A percentile compares a stretch with the other conserved stretches of the same genome.
Conservation (phyloP, 2,888 invertebrate genomes). For the Conops quadrifasciatus region DNA sequence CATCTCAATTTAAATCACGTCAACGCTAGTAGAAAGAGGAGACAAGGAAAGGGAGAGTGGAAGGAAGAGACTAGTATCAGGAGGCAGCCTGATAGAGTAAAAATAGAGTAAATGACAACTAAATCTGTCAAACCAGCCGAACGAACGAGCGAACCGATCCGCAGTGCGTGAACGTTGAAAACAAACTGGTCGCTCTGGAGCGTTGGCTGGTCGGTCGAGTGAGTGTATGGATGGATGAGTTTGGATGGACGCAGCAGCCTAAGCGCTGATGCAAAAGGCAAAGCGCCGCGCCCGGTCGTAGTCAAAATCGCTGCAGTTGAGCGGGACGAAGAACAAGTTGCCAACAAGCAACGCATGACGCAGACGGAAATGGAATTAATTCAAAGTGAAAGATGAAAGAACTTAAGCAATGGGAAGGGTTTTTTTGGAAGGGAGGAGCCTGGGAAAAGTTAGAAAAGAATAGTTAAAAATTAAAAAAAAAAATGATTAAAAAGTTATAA, state of each 20-base stretch:
- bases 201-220: background rate
- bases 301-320: slow-evolving; percentile 17
- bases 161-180: slow-evolving; percentile 29
- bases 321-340: slow-evolving; percentile 30
- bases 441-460: no score
- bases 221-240: background rate
- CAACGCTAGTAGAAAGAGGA: background rate
- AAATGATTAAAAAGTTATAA: no score
- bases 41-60: background rate
- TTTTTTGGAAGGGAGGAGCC: no score
- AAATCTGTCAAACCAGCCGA: background rate
- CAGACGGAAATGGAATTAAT: no score
- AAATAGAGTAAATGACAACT: no score
- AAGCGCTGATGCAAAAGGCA: background rate
- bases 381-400: no score
- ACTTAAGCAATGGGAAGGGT: no score
- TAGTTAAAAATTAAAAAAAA: no score
- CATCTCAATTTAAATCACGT: slow-evolving; percentile 25
- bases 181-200: slow-evolving; percentile 30
- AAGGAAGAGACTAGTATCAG: background rate
- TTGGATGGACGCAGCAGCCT: background rate
- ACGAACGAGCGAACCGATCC: slow-evolving; percentile 9
- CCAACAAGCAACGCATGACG: no score
- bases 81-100: background rate
- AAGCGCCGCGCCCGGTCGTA: background rate